Evolutionary conservation across 1,140 invertebrate species (phyloP), one percentile per base, ranked within the genome.

Genomic region (Drosophila athabasca): DNA sequence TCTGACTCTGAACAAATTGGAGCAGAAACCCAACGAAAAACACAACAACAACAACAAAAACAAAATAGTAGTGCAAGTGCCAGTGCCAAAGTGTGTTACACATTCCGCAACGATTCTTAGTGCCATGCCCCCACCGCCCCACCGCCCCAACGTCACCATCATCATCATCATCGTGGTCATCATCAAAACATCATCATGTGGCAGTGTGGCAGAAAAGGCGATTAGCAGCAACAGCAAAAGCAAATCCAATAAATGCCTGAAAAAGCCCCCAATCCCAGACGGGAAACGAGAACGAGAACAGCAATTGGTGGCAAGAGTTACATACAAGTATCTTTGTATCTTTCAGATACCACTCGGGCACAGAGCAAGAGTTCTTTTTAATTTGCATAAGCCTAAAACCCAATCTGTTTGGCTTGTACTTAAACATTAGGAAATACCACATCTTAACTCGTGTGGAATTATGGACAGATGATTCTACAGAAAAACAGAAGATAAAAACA

Each of bases 1-100:
- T 70, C 51, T 35, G 52, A 81, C 87, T 76, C 82, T 62, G 83
- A 85, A 75, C 78, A 84, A 81, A 85, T 76, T 87, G 66, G 83
- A 85, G 78, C 78, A 79, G 62, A 55, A 57, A 51, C 46, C 48
- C 31, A 51, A 51, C 6, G 17, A 59, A 26, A 41, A 19, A 19
- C 17, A 0, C 17, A 66, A 26, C 43, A 79, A 66, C 29, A 62
- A 55, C 17, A n/a, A 41, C 39, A 78, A 43, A 17, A 69, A 62
- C 59, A 51, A 45, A 49, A 57, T 59, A 68, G 67, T 26, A 87
- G 81, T 87, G 77, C 81, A 85, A 84, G 81, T 85, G 81, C 75
- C 71, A 69, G 62, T 15, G 29, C 41, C 17, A 43, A 35, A 54
- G 46, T 45, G 62, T 80, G 73, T 62, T 70, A 80, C 48, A 61